phyloP scores from a whole-genome alignment of 2,797 vertebrate genomes.

The Onychomys arenicola region DNA sequence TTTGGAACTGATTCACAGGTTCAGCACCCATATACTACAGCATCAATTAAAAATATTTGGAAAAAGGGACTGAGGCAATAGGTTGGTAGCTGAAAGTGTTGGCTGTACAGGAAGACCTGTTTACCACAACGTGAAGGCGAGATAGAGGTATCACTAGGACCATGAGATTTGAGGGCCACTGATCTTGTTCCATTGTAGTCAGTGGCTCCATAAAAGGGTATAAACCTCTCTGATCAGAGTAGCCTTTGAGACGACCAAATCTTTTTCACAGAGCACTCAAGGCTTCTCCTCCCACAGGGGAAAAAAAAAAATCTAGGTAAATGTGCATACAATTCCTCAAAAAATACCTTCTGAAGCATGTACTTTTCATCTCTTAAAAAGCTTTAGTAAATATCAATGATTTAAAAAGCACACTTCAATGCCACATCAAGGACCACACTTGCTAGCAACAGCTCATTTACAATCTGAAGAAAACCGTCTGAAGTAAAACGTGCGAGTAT shows the following conservation, averaged over 20 bases:
- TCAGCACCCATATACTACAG: background rate
- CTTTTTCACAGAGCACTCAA: background rate
- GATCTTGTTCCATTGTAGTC: background rate
- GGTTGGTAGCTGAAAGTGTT: background rate
- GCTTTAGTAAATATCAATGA: constrained; percentile 41
- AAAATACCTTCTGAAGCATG: constrained; percentile 22
- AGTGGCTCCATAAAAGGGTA: background rate
- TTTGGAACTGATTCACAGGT: background rate
- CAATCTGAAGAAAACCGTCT: background rate
- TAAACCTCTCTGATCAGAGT: background rate
- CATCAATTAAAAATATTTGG: background rate
- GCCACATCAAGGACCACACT: constrained; percentile 24
- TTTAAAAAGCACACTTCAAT: constrained; percentile 45
- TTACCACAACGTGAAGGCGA: background rate
- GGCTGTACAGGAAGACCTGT: background rate
- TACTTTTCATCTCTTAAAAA: constrained; percentile 59
- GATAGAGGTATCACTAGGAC: background rate
- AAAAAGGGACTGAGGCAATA: background rate
- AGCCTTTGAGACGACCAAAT: background rate
- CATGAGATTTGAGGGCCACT: background rate
- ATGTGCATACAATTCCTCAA: constrained; percentile 26
- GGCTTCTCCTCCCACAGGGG: background rate
- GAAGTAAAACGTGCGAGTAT: constrained; percentile 50
- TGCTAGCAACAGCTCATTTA: constrained; percentile 49
- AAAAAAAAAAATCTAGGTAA: constrained; percentile 21